These are phyloP conservation scores for Ips typographus DNA, from an alignment of 1,140 invertebrate species.

Conservation along the genomic window DNA sequence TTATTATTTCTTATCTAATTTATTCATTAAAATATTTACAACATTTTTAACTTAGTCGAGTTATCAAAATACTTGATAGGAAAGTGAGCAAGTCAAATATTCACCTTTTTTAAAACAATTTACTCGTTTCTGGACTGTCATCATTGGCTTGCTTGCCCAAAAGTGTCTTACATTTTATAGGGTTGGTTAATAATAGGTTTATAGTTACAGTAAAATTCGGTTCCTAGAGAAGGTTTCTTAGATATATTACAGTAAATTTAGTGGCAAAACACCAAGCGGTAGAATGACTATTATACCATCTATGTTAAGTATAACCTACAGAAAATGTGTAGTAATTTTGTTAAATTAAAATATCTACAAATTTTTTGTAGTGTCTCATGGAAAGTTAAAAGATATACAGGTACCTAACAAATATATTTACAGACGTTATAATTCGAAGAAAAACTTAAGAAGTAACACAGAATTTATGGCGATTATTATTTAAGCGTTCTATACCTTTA, in stretches of 20 bases:
- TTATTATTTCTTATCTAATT: neutral
- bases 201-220: conserved; percentile 50
- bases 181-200: conserved; percentile 26
- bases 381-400: conserved; percentile 44
- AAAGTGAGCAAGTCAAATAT: neutral
- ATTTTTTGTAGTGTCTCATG: conserved; percentile 43
- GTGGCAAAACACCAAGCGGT: conserved; percentile 46
- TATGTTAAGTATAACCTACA: conserved; percentile 29
- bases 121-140: no score
- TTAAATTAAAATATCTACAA: conserved; percentile 9
- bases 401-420: conserved; percentile 46
- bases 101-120: neutral
- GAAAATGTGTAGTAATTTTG: neutral
- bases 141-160: no score
- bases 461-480: conserved; percentile 44
- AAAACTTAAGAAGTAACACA: conserved; percentile 35
- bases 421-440: conserved; percentile 16
- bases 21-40: conserved; percentile 5
- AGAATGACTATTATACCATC: conserved; percentile 14
- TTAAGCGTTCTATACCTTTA: conserved; percentile 43
- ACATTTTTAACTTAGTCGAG: neutral
- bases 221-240: conserved; percentile 52
- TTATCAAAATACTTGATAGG: neutral
- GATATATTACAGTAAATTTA: conserved; percentile 46
- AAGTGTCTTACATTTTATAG: conserved; percentile 5